These are phyloP conservation scores for Polydesmus complanatus DNA, from an alignment of 2,888 invertebrate species.

Conservation along the genomic window DNA sequence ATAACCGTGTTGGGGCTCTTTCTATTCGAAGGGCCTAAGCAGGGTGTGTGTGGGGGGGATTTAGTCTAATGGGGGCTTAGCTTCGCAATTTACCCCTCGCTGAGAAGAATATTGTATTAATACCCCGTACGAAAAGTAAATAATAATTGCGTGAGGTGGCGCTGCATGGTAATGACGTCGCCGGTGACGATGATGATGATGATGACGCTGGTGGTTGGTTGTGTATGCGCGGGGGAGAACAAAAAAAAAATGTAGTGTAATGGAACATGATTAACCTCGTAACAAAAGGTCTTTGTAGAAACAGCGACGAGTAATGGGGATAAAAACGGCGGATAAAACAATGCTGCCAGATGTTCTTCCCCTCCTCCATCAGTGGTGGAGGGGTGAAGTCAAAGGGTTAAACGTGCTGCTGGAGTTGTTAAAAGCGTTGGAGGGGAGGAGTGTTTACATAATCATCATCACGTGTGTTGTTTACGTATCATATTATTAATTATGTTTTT, in stretches of 20 bases:
- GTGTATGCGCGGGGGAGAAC: not conserved
- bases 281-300: not conserved
- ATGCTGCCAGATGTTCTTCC: not conserved
- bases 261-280: not conserved
- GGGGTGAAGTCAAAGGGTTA: not conserved
- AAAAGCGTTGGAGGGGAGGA: too few relatives aligned
- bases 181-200: too few relatives aligned
- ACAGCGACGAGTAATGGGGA: not conserved
- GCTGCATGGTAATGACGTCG: not conserved
- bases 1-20: too few relatives aligned
- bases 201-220: too few relatives aligned
- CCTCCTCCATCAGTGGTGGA: not conserved
- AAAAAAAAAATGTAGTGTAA: not conserved
- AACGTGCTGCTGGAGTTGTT: too few relatives aligned
- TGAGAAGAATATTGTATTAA: not conserved
- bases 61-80: too few relatives aligned
- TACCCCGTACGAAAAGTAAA: not conserved
- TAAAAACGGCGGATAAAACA: not conserved
- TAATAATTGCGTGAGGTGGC: not conserved
- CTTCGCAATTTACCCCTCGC: not conserved
- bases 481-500: too few relatives aligned
- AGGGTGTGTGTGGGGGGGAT: too few relatives aligned
- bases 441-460: too few relatives aligned
- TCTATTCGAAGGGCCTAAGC: too few relatives aligned
- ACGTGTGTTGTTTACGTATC: too few relatives aligned